Base-by-base conservation (phyloP, 1,140 invertebrate genomes). In the Drosophila oshimai region DNA sequence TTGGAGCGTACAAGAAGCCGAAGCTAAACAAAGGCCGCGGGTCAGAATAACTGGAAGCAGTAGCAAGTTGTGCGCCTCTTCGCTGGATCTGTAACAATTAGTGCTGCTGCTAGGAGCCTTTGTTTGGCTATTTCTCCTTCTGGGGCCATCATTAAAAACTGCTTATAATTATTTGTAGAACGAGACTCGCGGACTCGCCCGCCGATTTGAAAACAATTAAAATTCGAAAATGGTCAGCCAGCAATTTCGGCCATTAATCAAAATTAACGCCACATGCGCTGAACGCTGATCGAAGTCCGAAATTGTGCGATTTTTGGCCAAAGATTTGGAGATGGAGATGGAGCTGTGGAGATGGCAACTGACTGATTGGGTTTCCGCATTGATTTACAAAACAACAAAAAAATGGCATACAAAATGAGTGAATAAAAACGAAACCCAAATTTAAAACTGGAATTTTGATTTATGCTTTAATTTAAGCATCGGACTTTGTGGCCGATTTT, bases 161-260 rank as follows among this genome's bases (percentile, higher is more conserved):
- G 75, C 81, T 86, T 86, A 86, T 86, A 86, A 86, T 86, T 86
- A 86, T 86, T 86, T 86, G 81, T 86, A 86, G 80, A 87, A 86
- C 80, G 81, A 81, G 68, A 73, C 68, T 61, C 68, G 74, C 74
- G 58, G 58, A 72, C 79, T 81, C 74, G 78, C 62, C 74, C 80
- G 78, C 74, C 75, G 79, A 83, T 87, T 87, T 80, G 81, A 86
- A 86, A 86, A 86, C 81, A 87, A 86, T 87, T 86, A 81, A 81
- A 86, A 87, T 76, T 76, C 60, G 45, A 79, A 84, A 83, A 84
- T 83, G 79, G 49, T 78, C 70, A 78, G 53, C 49, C 74, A 76
- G 72, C 75, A 80, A 86, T 83, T 83, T 87, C 61, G 81, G 60
- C 84, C 83, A 88, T 88, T 88, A 88, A 88, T 88, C 83, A 88